Evolutionary conservation across 2,113 vertebrate species (phyloP).

Genomic region (Leucosticte australis): DNA sequence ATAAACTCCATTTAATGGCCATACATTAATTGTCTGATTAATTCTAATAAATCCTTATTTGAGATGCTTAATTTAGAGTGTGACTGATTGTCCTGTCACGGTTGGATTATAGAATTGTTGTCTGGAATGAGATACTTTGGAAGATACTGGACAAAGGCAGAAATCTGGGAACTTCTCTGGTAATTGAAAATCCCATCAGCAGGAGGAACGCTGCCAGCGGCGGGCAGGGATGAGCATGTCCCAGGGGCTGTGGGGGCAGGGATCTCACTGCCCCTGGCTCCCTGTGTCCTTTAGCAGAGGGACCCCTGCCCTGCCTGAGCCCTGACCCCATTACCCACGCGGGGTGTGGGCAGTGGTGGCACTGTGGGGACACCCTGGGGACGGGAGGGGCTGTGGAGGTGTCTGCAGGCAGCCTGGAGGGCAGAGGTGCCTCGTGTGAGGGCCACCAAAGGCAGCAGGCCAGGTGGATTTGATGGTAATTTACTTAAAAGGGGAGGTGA

Average conservation of each 20-base stretch:
- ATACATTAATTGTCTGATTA: conserved; percentile 62
- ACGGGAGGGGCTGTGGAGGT: rapidly evolving
- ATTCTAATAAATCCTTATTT: conserved; percentile 62
- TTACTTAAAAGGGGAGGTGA: background rate
- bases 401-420: background rate
- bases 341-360: rapidly evolving
- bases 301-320: background rate
- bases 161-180: background rate
- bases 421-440: background rate
- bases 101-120: conserved; percentile 53
- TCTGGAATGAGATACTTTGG: conserved; percentile 4
- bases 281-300: background rate
- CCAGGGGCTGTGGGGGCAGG: background rate
- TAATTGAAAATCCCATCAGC: background rate
- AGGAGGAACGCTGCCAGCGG: background rate
- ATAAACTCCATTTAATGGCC: conserved; percentile 53
- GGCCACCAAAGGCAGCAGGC: background rate
- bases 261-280: background rate
- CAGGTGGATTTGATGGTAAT: background rate
- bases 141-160: conserved; percentile 47
- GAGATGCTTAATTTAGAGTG: conserved; percentile 64
- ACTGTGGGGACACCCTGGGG: background rate
- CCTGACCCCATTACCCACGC: rapidly evolving
- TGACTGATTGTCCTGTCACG: conserved; percentile 52
- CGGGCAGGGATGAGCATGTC: rapidly evolving